These are phyloP conservation scores for Pelosia muscerda DNA, from an alignment of 2,888 invertebrate species.

Conservation along the genomic window DNA sequence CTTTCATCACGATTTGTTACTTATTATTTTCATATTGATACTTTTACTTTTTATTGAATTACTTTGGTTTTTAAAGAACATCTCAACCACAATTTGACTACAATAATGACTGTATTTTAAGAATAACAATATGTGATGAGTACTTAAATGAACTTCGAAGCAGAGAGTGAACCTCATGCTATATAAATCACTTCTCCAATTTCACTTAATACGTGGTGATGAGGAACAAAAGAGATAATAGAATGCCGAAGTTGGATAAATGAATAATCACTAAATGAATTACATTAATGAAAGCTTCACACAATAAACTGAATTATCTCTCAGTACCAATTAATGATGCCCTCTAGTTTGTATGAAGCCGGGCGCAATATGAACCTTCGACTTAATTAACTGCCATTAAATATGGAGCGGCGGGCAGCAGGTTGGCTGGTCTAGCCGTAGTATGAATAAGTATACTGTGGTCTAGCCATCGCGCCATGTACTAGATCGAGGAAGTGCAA, in stretches of 20 bases:
- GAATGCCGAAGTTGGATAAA: not conserved
- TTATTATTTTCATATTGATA: not conserved
- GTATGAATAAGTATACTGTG: no score
- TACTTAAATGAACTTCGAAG: not conserved
- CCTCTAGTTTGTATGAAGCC: not conserved
- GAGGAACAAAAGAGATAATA: not conserved
- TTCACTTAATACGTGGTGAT: not conserved
- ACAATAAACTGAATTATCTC: not conserved
- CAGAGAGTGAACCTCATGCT: not conserved
- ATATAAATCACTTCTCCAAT: not conserved
- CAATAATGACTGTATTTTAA: no score
- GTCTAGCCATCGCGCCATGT: not conserved
- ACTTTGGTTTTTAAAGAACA: not conserved
- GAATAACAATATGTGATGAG: no score
- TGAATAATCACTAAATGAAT: not conserved
- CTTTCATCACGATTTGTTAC: not conserved
- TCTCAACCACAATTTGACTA: not conserved
- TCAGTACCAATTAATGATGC: not conserved
- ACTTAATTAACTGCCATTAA: constrained; percentile 2
- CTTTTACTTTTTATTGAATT: not conserved
- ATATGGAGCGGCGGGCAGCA: not conserved
- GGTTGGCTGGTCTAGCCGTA: not conserved
- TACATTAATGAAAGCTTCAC: not conserved
- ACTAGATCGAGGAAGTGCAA: not conserved
- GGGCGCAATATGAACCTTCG: not conserved